phyloP scores from a whole-genome alignment of 2,113 vertebrate species.

The Myotis brandtii region DNA sequence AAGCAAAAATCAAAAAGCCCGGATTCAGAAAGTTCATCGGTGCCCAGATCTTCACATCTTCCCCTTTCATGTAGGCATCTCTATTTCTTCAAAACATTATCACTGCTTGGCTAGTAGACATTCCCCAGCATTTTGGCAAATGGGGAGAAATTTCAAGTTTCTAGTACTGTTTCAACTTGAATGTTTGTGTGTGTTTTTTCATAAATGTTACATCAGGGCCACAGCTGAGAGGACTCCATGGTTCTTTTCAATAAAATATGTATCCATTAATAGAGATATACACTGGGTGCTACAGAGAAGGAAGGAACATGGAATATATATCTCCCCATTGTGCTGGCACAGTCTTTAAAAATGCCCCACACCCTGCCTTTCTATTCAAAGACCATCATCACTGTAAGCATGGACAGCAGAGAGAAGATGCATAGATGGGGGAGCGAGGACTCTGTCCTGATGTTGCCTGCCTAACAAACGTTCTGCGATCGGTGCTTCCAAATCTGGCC shows the following conservation, averaged over 20 bases:
- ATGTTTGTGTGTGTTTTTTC: constrained; percentile 49
- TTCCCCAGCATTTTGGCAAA: constrained; percentile 23
- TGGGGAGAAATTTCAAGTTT: constrained; percentile 55
- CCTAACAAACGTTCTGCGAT: not conserved
- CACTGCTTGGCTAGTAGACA: constrained; percentile 37
- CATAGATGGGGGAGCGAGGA: not conserved
- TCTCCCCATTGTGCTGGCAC: not conserved
- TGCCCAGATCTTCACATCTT: not conserved
- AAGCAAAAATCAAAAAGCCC: not conserved
- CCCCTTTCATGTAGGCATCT: not conserved
- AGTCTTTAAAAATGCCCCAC: not conserved
- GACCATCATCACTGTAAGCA: not conserved
- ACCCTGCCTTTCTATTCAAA: not conserved
- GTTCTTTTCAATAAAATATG: constrained; percentile 67
- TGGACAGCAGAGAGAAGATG: not conserved
- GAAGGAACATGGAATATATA: not conserved
- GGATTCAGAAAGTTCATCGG: not conserved
- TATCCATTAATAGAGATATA: constrained; percentile 44
- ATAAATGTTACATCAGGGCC: constrained; percentile 62
- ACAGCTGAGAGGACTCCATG: not conserved
- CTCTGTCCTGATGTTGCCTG: not conserved
- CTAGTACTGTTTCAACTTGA: constrained; percentile 48
- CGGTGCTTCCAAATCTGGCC: not conserved
- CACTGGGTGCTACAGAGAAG: not conserved
- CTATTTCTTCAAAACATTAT: constrained; percentile 2